These are phyloP conservation scores for Chaetodon trifascialis DNA, from an alignment of 2,113 vertebrate genomes.

Conservation along the genomic window DNA sequence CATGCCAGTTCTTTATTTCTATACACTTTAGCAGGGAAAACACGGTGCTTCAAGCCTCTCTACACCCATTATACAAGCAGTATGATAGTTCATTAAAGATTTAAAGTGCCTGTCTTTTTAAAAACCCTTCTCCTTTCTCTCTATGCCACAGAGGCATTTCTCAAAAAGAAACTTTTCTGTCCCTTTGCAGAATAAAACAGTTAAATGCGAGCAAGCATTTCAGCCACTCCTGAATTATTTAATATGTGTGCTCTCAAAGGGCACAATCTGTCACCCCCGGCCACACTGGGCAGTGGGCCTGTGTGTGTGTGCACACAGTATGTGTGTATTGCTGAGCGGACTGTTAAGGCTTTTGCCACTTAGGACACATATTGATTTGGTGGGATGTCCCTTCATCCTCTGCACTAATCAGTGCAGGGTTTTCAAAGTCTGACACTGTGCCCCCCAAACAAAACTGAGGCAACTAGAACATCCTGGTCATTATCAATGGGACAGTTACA, in stretches of 20 bases:
- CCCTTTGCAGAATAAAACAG: slow-evolving; percentile 27
- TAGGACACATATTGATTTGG: neutral
- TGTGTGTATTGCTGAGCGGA: slow-evolving; percentile 17
- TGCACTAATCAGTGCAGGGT: neutral
- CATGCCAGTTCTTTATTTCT: slow-evolving; percentile 22
- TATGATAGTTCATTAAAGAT: slow-evolving; percentile 53
- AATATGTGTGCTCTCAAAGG: slow-evolving; percentile 67
- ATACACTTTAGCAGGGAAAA: slow-evolving; percentile 9
- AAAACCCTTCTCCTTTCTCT: neutral
- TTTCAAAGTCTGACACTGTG: neutral
- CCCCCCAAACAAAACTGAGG: neutral
- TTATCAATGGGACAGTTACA: neutral
- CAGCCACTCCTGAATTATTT: slow-evolving; percentile 65
- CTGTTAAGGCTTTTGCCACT: neutral
- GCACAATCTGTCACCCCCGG: slow-evolving; percentile 22
- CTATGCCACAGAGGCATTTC: slow-evolving; percentile 5
- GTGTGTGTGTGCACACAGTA: neutral
- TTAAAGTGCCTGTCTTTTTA: slow-evolving; percentile 8
- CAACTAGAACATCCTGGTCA: neutral
- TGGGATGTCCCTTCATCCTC: neutral
- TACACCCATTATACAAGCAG: neutral
- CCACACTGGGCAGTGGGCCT: neutral
- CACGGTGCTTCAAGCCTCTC: neutral
- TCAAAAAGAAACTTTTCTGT: slow-evolving; percentile 29
- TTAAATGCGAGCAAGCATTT: slow-evolving; percentile 34